A percentile compares a stretch with the other conserved stretches of the same genome.
These are phyloP conservation scores for Cyanoramphus novaezelandiae DNA, from an alignment of 2,113 vertebrate genomes.

Conservation along the genomic window DNA sequence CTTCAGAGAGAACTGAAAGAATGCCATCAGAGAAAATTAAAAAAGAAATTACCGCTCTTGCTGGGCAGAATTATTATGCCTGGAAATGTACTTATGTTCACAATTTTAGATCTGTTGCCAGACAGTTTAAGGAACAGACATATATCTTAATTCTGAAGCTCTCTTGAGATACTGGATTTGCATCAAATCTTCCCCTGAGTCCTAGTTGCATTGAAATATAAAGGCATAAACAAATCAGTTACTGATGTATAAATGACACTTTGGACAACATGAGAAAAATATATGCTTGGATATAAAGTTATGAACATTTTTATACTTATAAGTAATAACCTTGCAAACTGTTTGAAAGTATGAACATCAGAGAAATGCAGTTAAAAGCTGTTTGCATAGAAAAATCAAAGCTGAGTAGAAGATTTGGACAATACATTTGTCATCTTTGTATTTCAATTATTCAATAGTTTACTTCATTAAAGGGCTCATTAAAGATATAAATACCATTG, in stretches of 20 bases:
- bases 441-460: background rate
- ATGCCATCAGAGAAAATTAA: background rate
- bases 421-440: background rate
- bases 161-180: constrained; percentile 2
- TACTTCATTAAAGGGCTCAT: background rate
- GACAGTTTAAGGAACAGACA: background rate
- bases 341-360: background rate
- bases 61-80: background rate
- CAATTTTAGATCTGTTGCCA: background rate
- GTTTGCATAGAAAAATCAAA: background rate
- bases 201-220: background rate
- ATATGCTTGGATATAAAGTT: background rate
- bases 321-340: background rate
- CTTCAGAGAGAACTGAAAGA: background rate
- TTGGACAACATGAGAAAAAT: background rate
- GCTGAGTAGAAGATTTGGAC: background rate
- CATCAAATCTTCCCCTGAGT: background rate
- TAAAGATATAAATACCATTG: background rate
- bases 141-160: constrained; percentile 5
- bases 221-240: background rate
- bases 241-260: background rate
- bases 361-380: background rate
- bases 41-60: background rate
- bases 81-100: background rate
- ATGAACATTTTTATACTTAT: background rate